These are phyloP conservation scores for Melanotaenia nigrans DNA, from an alignment of 2,797 vertebrate species.

Conservation along the genomic window DNA sequence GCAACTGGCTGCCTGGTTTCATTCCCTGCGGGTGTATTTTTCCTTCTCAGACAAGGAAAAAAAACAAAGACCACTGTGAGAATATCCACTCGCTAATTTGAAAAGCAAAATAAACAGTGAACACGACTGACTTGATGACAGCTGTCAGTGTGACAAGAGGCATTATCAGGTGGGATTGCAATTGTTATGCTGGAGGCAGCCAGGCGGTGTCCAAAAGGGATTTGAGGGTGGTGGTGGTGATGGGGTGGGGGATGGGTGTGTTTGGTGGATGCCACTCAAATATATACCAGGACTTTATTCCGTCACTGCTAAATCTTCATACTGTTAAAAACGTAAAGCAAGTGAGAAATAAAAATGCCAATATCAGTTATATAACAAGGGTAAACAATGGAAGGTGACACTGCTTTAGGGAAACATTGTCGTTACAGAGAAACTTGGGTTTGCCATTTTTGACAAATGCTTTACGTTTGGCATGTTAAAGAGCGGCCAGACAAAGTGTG, in stretches of 20 bases:
- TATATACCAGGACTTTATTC: slow-evolving; percentile 54
- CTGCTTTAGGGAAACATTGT: slow-evolving; percentile 31
- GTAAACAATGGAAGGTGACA: slow-evolving; percentile 31
- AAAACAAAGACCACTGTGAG: slow-evolving; percentile 61
- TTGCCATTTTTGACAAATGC: slow-evolving; percentile 14
- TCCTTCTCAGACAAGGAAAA: slow-evolving; percentile 48
- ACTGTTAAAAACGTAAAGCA: slow-evolving; percentile 5
- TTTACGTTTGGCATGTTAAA: slow-evolving; percentile 24
- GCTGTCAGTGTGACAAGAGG: slow-evolving; percentile 81
- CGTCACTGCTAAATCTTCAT: slow-evolving; percentile 62
- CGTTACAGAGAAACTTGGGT: slow-evolving; percentile 15
- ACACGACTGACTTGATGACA: slow-evolving; percentile 77
- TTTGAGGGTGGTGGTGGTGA: slow-evolving; percentile 60
- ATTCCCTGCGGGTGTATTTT: slow-evolving; percentile 55
- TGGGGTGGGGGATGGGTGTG: slow-evolving; percentile 15
- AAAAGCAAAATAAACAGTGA: slow-evolving; percentile 71
- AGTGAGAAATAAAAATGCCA: slow-evolving; percentile 51
- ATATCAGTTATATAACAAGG: slow-evolving; percentile 63
- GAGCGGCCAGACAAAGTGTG: slow-evolving; percentile 1
- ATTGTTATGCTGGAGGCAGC: slow-evolving; percentile 80
- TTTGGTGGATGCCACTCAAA: slow-evolving; percentile 75
- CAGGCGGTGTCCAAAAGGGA: slow-evolving; percentile 78
- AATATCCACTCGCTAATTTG: slow-evolving; percentile 79
- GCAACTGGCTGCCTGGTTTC: slow-evolving; percentile 49
- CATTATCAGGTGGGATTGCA: slow-evolving; percentile 83